These are phyloP conservation scores for Triplophysa yarkandensis DNA, from an alignment of 2,797 vertebrate species.

Conservation along the genomic window DNA sequence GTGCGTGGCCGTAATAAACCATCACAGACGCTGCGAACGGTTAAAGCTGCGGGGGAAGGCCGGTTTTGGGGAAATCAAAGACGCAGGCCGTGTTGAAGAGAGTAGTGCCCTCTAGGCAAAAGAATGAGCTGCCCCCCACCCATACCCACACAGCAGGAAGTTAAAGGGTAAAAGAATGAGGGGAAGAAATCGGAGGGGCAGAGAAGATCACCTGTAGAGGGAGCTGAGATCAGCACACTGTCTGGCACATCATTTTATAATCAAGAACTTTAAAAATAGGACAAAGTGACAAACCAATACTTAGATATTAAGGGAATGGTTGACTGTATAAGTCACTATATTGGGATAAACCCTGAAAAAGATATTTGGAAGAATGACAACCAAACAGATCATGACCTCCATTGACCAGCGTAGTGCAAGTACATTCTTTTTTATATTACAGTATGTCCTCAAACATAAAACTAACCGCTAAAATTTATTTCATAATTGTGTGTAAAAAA, in stretches of 20 bases:
- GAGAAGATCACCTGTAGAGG: slow-evolving; percentile 48
- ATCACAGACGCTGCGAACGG: slow-evolving; percentile 20
- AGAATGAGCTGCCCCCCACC: slow-evolving; percentile 56
- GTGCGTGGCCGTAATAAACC: slow-evolving; percentile 15
- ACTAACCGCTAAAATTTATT: too few relatives aligned
- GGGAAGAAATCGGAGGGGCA: neutral
- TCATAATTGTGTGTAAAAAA: too few relatives aligned
- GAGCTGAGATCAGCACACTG: slow-evolving; percentile 25
- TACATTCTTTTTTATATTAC: too few relatives aligned
- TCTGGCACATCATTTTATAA: neutral
- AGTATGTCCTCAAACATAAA: too few relatives aligned
- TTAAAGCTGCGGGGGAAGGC: slow-evolving; percentile 1
- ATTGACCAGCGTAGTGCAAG: too few relatives aligned
- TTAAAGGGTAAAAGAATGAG: slow-evolving; percentile 50
- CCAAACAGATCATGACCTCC: too few relatives aligned
- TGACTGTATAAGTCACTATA: too few relatives aligned
- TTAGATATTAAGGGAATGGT: too few relatives aligned
- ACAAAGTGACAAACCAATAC: neutral
- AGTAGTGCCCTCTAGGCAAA: slow-evolving; percentile 71
- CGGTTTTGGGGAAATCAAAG: slow-evolving; percentile 44
- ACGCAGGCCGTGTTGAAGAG: slow-evolving; percentile 52
- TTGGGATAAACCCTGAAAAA: too few relatives aligned
- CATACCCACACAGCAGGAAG: slow-evolving; percentile 40
- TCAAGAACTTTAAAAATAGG: neutral
- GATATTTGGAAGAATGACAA: too few relatives aligned